Evolutionary conservation across 2,797 vertebrate genomes (phyloP).

Genomic region (Oreonectes daqikongensis): DNA sequence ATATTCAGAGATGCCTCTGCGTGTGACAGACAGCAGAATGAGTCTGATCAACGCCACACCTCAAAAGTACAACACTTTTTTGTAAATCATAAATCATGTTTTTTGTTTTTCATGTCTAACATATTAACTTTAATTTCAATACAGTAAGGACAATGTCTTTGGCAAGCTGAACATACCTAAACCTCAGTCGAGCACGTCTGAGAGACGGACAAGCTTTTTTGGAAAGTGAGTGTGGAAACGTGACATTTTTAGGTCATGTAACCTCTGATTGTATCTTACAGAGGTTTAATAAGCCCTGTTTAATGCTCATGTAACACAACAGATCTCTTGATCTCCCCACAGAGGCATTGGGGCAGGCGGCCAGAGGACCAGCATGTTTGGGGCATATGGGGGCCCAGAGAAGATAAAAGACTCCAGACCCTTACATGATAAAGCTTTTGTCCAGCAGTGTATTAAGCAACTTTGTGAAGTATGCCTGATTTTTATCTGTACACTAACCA

Average conservation of each 20-base stretch:
- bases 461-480: slow-evolving; percentile 85
- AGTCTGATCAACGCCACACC: slow-evolving; percentile 84
- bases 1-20: slow-evolving; percentile 81
- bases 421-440: slow-evolving; percentile 91
- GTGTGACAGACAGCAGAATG: slow-evolving; percentile 85
- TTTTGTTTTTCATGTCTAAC: background rate
- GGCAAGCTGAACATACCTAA: slow-evolving; percentile 85
- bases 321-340: slow-evolving; percentile 30
- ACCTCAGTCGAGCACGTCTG: slow-evolving; percentile 80
- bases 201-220: slow-evolving; percentile 89
- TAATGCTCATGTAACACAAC: slow-evolving; percentile 1
- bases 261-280: background rate
- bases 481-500: too few relatives aligned
- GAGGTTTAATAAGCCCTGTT: background rate
- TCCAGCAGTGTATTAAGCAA: slow-evolving; percentile 93
- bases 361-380: slow-evolving; percentile 84
- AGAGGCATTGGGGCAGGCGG: slow-evolving; percentile 81
- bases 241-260: too few relatives aligned
- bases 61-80: slow-evolving; percentile 78
- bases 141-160: slow-evolving; percentile 83
- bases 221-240: slow-evolving; percentile 76
- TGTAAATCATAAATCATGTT: background rate
- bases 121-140: slow-evolving; percentile 40
- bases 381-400: slow-evolving; percentile 85
- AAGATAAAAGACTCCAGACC: slow-evolving; percentile 95